phyloP scores from a whole-genome alignment of 2,797 vertebrate species.

The Falco berigora region DNA sequence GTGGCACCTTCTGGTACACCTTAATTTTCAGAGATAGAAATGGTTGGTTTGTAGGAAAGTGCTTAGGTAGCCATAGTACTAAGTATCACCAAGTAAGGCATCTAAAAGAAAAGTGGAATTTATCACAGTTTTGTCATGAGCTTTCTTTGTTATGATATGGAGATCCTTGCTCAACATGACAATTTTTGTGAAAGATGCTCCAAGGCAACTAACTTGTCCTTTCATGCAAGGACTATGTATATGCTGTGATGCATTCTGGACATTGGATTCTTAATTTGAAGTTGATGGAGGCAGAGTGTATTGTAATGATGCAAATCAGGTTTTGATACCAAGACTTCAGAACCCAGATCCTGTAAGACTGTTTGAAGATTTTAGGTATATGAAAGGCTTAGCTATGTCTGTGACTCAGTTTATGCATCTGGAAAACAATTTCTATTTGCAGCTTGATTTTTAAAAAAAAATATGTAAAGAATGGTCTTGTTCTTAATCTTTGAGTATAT shows the following conservation, averaged over 20 bases:
- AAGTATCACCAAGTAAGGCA: neutral
- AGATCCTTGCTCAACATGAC: neutral
- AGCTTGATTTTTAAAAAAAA: neutral
- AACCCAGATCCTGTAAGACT: neutral
- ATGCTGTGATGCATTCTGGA: neutral
- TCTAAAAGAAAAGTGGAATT: neutral
- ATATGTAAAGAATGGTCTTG: neutral
- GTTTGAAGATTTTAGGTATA: neutral
- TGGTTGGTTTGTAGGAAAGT: neutral
- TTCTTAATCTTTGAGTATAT: neutral
- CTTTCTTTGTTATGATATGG: accelerated
- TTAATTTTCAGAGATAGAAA: neutral
- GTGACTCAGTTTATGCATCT: neutral
- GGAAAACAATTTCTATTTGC: neutral
- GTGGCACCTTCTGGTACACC: neutral
- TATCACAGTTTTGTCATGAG: neutral
- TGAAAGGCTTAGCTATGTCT: neutral
- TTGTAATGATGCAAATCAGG: neutral
- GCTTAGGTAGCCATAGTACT: neutral
- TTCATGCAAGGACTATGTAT: neutral
- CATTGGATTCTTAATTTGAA: neutral
- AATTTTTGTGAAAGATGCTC: neutral
- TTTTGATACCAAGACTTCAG: neutral
- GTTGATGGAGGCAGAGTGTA: neutral
- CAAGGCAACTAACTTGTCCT: neutral